Conservation (phyloP, 2,888 invertebrate genomes). For the Leptura quadrifasciata region DNA sequence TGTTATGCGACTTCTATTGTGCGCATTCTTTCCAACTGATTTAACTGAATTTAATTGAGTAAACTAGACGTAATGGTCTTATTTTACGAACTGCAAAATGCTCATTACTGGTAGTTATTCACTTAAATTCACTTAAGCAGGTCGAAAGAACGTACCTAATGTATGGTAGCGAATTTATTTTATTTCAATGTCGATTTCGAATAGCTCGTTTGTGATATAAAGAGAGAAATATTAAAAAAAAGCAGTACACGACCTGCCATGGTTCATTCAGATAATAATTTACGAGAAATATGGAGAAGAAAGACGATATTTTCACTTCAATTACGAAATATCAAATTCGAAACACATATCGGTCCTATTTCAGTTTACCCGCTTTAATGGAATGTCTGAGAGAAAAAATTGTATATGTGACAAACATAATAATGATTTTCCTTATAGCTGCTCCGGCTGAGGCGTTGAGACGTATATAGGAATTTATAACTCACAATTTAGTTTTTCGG, state of each 20-base stretch:
- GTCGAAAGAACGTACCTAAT: neutral
- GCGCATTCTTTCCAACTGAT: neutral
- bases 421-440: slow-evolving; percentile 23
- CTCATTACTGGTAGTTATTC: neutral
- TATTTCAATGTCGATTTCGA: neutral
- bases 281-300: slow-evolving; percentile 11
- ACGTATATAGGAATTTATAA: neutral
- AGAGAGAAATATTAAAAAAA: neutral
- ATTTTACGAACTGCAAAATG: neutral
- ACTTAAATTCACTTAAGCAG: neutral
- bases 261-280: neutral
- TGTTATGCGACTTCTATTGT: neutral
- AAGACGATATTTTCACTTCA: slow-evolving; percentile 42
- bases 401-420: slow-evolving; percentile 36
- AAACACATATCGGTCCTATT: slow-evolving; percentile 37
- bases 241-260: neutral
- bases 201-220: neutral
- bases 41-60: neutral
- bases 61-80: neutral
- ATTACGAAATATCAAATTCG: slow-evolving; percentile 45
- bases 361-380: slow-evolving; percentile 38
- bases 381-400: slow-evolving; percentile 36
- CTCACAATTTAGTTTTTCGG: neutral
- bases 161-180: neutral
- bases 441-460: neutral